Evolutionary conservation across 1,140 invertebrate species (phyloP).

Genomic region (Diploscapter pachys): DNA sequence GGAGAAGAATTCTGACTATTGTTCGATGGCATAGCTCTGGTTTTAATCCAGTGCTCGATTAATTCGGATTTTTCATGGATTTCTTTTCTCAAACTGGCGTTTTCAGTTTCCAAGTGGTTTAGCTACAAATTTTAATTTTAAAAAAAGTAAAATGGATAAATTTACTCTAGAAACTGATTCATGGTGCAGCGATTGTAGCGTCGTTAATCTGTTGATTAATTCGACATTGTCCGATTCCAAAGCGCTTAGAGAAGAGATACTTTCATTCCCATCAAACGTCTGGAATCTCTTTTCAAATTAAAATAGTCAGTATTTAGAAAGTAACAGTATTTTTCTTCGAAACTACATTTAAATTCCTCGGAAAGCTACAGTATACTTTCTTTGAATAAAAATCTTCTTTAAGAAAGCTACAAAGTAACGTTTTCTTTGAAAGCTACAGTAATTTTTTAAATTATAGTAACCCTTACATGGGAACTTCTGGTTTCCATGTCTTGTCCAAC

Average conservation of each 20-base stretch:
- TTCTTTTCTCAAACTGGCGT: slow-evolving; percentile 13
- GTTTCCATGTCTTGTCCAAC: slow-evolving; percentile 21
- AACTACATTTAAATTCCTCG: background rate
- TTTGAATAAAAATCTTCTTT: background rate
- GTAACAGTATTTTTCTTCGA: background rate
- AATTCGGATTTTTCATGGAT: slow-evolving; percentile 24
- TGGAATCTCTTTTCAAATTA: background rate
- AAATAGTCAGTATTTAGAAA: background rate
- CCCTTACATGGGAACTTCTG: slow-evolving; percentile 11
- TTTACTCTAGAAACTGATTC: slow-evolving; percentile 20
- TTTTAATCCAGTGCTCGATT: slow-evolving; percentile 29
- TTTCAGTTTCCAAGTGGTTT: slow-evolving; percentile 17
- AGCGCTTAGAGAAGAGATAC: slow-evolving; percentile 28
- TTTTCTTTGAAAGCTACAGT: background rate
- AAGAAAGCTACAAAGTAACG: background rate
- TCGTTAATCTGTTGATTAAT: slow-evolving; percentile 27
- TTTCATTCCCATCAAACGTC: slow-evolving; percentile 31
- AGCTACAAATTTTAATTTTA: slow-evolving; percentile 3
- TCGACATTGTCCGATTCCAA: slow-evolving; percentile 36
- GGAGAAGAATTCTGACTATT: background rate
- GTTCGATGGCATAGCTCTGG: slow-evolving; percentile 14
- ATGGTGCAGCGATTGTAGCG: slow-evolving; percentile 15
- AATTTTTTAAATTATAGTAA: background rate
- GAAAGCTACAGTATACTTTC: background rate
- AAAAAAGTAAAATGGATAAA: background rate